These are phyloP conservation scores for Bergia puertoricense DNA, from an alignment of 92 coral and sea anemone species.

Conservation along the genomic window DNA sequence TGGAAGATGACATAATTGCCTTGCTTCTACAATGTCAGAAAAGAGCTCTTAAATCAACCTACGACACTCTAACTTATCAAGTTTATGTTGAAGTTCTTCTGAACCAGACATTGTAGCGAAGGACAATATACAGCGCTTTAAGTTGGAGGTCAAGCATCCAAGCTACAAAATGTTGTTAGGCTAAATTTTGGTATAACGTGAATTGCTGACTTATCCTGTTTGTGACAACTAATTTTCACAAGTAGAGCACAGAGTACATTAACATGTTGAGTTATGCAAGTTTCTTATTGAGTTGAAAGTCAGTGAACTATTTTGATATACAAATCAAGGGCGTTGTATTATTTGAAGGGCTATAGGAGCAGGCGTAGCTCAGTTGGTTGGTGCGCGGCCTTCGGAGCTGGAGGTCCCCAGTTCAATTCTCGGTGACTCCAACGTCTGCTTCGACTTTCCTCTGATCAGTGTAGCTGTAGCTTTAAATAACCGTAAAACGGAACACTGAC, in stretches of 20 bases:
- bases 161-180: constrained; percentile 2
- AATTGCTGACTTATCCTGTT: background rate
- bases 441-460: too few relatives aligned
- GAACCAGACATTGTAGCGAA: background rate
- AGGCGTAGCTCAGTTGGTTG: too few relatives aligned
- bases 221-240: constrained; percentile 32
- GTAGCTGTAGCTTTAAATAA: too few relatives aligned
- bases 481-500: too few relatives aligned
- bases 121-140: too few relatives aligned
- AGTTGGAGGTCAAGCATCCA: background rate
- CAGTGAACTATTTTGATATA: constrained; percentile 41
- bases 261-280: constrained; percentile 46
- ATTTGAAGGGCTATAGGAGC: too few relatives aligned
- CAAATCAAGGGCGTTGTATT: background rate
- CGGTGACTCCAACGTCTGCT: too few relatives aligned
- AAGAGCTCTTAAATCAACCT: constrained; percentile 53
- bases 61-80: constrained; percentile 53
- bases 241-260: background rate
- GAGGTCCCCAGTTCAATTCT: too few relatives aligned
- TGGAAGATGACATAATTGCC: constrained; percentile 53
- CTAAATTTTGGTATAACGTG: background rate
- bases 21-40: constrained; percentile 49
- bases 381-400: too few relatives aligned
- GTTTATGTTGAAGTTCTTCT: constrained; percentile 47
- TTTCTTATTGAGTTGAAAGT: constrained; percentile 40